Base-by-base conservation (phyloP, 2,888 invertebrate species). In the Pachydiplax longipennis region DNA sequence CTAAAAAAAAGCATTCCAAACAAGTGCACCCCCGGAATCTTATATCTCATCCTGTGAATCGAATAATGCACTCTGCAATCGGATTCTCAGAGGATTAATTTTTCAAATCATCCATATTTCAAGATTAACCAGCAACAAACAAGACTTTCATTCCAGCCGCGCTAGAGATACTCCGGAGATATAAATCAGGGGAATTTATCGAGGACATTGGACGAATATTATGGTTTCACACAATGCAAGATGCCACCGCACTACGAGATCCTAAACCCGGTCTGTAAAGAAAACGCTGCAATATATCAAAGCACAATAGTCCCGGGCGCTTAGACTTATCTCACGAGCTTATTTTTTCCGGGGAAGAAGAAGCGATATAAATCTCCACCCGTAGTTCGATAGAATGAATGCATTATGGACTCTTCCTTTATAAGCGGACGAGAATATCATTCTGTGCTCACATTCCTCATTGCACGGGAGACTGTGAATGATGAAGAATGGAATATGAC, bases 221-320 rank as follows among this genome's bases (percentile, higher is more conserved):
- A 73, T 73, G 73, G 73, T 73, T 73, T 73, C 73, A 73, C 25
- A 73, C 73, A 73, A 73, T 73, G 31, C 31, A 73, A 73, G 25
- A 31, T 73, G 73, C 73, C 31, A 73, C 73, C 31, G 73, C 31
- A 31, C 73, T 31, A 31, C 73, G 73, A 73, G 31, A 12, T 25
- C 53, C 73, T 73, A 73, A 31, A 13, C 73, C 31, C 73, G 4
- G 2, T 25, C 31, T 25, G 73, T 31, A 73, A 73, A 25, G 73
- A 73, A 87, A 87, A 61, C 87, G 61, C 61, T 37, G 3, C 61
- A 61, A 61, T 87, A 65, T 65, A 87, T 87, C 87, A 87, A 61
- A 22, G 35, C 37, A 40, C 48, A 37, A n/a, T 61, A 13, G n/a
- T 65, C 37, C 15, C 58, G 35, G 6, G 58, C 87, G 61, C 61